phyloP scores from a whole-genome alignment of 2,797 vertebrate genomes.

The Pangasius larnaudii region DNA sequence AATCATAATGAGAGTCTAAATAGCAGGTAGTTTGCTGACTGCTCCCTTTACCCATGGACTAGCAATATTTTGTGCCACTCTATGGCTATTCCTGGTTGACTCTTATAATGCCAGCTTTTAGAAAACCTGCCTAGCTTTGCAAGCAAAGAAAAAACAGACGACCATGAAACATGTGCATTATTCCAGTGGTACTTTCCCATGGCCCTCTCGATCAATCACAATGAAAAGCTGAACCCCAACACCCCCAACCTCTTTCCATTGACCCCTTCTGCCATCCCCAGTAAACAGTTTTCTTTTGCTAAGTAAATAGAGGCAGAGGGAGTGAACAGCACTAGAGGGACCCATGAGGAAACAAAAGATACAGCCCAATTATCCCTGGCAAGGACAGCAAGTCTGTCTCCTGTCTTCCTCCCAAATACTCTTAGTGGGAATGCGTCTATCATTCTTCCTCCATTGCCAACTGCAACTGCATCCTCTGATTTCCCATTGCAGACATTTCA shows the following conservation, averaged over 20 bases:
- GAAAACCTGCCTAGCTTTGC: conserved; percentile 50
- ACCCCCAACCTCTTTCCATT: conserved; percentile 39
- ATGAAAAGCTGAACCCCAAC: conserved; percentile 55
- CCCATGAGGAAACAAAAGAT: conserved; percentile 59
- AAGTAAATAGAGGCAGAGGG: conserved; percentile 57
- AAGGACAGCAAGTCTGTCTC: conserved; percentile 42
- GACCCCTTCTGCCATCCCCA: conserved; percentile 49
- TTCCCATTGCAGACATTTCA: conserved; percentile 44
- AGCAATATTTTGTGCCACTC: conserved; percentile 16
- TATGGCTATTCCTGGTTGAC: conserved; percentile 19
- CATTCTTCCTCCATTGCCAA: conserved; percentile 34
- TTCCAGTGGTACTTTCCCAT: conserved; percentile 65
- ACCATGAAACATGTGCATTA: conserved; percentile 60
- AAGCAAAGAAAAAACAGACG: conserved; percentile 54
- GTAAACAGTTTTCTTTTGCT: conserved; percentile 63
- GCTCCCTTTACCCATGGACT: conserved; percentile 24
- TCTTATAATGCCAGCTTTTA: conserved; percentile 42
- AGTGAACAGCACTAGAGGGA: conserved; percentile 43
- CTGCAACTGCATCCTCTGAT: conserved; percentile 41
- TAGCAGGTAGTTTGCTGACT: background rate
- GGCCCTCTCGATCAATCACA: conserved; percentile 68
- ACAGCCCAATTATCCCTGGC: conserved; percentile 56
- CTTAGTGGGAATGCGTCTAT: conserved; percentile 44
- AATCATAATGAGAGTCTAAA: conserved; percentile 20
- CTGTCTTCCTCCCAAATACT: conserved; percentile 33